Evolutionary conservation across 2,797 vertebrate species (phyloP), one percentile per base, ranked within the genome.

Genomic region (Corythornis leucogaster): DNA sequence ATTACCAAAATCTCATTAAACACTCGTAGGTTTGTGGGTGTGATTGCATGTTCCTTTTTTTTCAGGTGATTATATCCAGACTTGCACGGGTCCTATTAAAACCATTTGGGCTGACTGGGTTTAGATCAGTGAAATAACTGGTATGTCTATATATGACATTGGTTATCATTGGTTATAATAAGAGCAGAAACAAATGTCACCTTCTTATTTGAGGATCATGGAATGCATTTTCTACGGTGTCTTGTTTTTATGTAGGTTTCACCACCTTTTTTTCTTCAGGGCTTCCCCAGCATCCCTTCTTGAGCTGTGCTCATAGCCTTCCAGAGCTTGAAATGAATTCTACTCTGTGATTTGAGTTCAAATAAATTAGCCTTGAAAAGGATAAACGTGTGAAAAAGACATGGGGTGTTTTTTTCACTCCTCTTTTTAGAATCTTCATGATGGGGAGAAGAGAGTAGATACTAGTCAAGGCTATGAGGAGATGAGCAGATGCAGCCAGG

Each of bases 1-100:
- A 0, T 93, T 76, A 85, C 90, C 42, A 88, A 96, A 94, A 93
- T 93, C 68, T 88, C 78, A 92, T 92, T 95, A 85, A 95, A 51
- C 25, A 31, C 63, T 74, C 26, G 50, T 21, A 62, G 1, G 5
- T 93, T 77, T 84, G 7, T 45, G 31, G 40, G 48, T 78, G 68
- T 70, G 79, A 63, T 62, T 76, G n/a, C 33, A 24, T 8, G 24
- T 46, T 58, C 17, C 38, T 82, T 35, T 80, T 84, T 81, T 25
- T 76, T 43, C 24, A 43, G 12, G 25, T 46, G 48, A 25, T 51
- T 89, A 6, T 57, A 50, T 19, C 35, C 45, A 63, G 45, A 30
- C 45, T 81, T 59, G 8, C 28, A 43, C 26, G 25, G 30, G 25
- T 53, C 11, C 45, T n/a, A 42, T 16, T 78, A 76, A 79, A 90